Evolutionary conservation across 2,113 vertebrate genomes (phyloP), one percentile per base, ranked within the genome.

Genomic region (Planiliza haematocheilus): DNA sequence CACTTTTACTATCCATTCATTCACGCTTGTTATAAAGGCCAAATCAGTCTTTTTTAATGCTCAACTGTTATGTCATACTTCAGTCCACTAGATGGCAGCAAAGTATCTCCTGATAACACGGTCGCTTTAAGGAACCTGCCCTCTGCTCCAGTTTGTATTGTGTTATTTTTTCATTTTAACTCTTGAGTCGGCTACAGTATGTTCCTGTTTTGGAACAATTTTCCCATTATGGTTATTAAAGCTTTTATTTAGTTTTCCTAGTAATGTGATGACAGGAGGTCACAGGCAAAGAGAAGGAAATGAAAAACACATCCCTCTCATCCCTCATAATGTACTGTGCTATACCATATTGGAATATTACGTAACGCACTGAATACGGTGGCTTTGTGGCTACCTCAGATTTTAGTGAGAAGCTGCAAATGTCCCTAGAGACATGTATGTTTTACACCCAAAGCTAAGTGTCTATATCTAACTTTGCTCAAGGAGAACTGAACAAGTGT

Each of bases 51-150:
- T 30, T 30, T 5, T 30, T 30, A 30, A 30, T 30, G 24, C 24
- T 30, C 5, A 30, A 3, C 24, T 30, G n/a, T 30, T 3, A 30
- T 30, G 24, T n/a, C 24, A 30, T 30, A 30, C 5, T 30, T 30
- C 5, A 30, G 24, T 30, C 37, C 68, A 60, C 56, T 51, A 60
- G 68, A 70, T 60, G 68, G 68, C 20, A 70, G 68, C 56, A 70
- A 24, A 41, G 37, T 39, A 10, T 9, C 0, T 36, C 20, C 21
- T 3, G 20, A 62, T 10, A 18, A 45, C 24, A 0, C n/a, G 24
- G 10, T 43, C 1, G 49, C 9, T 34, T 10, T 13, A 7, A 9
- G 39, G 42, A 63, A 14, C 20, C 49, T 43, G 8, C 45, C 49
- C 16, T 37, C 11, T 13, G 13, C 38, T 43, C 24, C 3, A 3